Evolutionary conservation across 2,797 vertebrate genomes (phyloP), one percentile per base, ranked within the genome.

Genomic region (Pteropus rufus): DNA sequence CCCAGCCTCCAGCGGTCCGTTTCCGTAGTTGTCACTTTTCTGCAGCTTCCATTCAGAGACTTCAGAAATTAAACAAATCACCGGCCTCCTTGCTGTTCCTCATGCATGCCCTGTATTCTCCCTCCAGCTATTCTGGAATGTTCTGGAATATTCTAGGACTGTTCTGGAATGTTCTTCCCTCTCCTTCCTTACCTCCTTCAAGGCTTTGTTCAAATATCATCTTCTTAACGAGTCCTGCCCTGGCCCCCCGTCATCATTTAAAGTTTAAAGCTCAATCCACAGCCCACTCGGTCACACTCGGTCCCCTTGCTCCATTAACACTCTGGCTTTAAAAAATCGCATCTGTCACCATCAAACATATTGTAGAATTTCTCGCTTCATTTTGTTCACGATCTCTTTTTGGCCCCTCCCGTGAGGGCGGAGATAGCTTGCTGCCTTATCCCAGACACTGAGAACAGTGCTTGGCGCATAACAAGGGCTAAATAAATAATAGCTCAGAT

Each of bases 11-110:
- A 23, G 12, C 24, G 6, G 1, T 18, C 39, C 44, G 60, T 39
- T 39, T 34, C 34, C 24, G 0, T 3, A 26, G 8, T 2, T 11
- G 12, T 52, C 2, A 0, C 54, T 29, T 15, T n/a, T n/a, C 49
- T 69, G 24, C 54, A 52, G 46, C 24, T 29, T 84, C 36, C 31
- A 1, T 56, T 60, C 23, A 62, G 60, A 88, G 73, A 88, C 29
- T 24, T 46, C 67, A 41, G 46, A 46, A 88, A 62, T 72, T 36
- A 81, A 77, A 31, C 14, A 76, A 36, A 77, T 62, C 41, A 56
- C 41, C 41, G 49, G 3, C 19, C 7, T 56, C 49, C 39, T 60
- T n/a, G 21, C 23, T 18, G 5, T 36, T 49, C 16, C 49, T 77
- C 67, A 15, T 24, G 14, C 44, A 36, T 12, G 21, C n/a, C 11